Conservation (phyloP, 2,888 invertebrate genomes). For the Osedax frankpressi region DNA sequence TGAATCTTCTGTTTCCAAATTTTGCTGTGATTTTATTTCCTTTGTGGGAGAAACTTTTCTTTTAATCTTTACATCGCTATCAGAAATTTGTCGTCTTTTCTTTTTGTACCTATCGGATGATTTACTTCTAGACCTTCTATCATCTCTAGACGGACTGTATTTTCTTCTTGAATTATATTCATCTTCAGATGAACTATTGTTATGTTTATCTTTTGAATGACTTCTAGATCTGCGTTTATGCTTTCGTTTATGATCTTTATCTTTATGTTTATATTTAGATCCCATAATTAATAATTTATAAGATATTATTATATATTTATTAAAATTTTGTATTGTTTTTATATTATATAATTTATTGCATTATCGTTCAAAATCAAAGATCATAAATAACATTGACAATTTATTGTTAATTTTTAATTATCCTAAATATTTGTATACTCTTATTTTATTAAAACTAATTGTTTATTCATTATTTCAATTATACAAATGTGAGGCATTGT, state of each 20-base stretch:
- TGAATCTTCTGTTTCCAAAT: background rate
- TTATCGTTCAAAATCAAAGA: too few species aligned
- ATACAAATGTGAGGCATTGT: too few species aligned
- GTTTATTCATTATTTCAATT: too few species aligned
- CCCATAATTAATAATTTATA: background rate
- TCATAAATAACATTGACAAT: too few species aligned
- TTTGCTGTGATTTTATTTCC: background rate
- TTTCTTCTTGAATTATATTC: background rate
- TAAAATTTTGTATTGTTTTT: too few species aligned
- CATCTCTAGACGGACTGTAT: background rate
- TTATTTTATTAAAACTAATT: too few species aligned
- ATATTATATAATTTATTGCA: too few species aligned
- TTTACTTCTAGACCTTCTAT: background rate
- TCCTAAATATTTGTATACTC: too few species aligned
- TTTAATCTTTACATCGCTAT: background rate
- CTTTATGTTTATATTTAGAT: conserved; percentile 46
- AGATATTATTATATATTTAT: too few species aligned
- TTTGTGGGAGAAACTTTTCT: background rate
- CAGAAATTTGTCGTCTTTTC: background rate
- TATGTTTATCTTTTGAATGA: background rate
- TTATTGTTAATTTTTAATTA: too few species aligned
- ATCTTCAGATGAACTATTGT: background rate
- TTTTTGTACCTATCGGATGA: background rate
- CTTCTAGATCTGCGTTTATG: conserved; percentile 25
- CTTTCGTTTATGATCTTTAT: conserved; percentile 39